A percentile compares a stretch with the other conserved stretches of the same genome.
These are phyloP conservation scores for Labeo rohita DNA, from an alignment of 2,113 vertebrate genomes.

Conservation along the genomic window DNA sequence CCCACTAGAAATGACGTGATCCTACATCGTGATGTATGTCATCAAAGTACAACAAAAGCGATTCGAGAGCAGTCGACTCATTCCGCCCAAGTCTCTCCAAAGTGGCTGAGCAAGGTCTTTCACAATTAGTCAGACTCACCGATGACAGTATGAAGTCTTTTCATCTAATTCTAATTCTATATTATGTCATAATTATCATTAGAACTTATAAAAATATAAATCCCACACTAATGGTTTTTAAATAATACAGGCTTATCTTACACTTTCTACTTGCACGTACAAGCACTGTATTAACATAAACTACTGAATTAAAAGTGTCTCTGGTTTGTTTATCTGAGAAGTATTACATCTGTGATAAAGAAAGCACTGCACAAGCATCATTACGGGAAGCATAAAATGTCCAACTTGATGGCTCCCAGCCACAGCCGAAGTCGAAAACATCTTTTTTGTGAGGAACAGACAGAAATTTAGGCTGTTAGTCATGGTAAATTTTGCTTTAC, in stretches of 20 bases:
- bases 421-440: background rate
- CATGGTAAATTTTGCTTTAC: background rate
- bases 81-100: background rate
- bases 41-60: background rate
- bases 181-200: background rate
- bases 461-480: background rate
- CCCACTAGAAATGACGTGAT: background rate
- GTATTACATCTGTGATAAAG: background rate
- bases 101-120: background rate
- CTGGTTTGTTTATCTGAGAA: background rate
- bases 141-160: background rate
- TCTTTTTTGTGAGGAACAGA: background rate
- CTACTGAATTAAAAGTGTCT: background rate
- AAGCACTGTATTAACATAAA: background rate
- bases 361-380: background rate
- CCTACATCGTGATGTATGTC: background rate
- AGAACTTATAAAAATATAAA: background rate
- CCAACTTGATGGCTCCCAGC: background rate
- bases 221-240: background rate
- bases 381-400: background rate
- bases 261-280: background rate
- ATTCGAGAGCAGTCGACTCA: background rate
- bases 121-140: background rate
- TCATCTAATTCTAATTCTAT: background rate
- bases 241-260: background rate